Percentiles rank a stretch among this genome's conserved stretches.
These are phyloP conservation scores for Columba livia DNA, from an alignment of 2,113 vertebrate species.

Conservation along the genomic window DNA sequence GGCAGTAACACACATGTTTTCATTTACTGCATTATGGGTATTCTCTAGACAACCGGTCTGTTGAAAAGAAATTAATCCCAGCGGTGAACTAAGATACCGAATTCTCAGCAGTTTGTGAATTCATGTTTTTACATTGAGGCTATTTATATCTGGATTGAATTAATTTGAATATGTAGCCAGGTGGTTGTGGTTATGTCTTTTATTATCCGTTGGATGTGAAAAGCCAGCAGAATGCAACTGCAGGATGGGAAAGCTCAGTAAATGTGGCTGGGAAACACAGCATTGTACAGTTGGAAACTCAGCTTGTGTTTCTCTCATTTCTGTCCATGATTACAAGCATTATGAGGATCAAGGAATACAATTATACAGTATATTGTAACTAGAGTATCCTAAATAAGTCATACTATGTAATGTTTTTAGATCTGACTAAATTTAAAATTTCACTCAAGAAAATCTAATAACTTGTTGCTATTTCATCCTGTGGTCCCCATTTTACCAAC, in stretches of 20 bases:
- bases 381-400: background rate
- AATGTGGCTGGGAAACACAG: slow-evolving; percentile 20
- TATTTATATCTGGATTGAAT: slow-evolving; percentile 67
- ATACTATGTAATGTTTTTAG: background rate
- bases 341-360: background rate
- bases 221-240: slow-evolving; percentile 41
- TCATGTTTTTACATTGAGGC: slow-evolving; percentile 62
- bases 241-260: slow-evolving; percentile 32
- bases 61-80: slow-evolving; percentile 77
- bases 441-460: background rate
- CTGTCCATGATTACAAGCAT: background rate
- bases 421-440: background rate
- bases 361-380: background rate
- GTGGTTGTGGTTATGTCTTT: slow-evolving; percentile 50
- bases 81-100: slow-evolving; percentile 66
- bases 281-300: background rate
- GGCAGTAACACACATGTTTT: slow-evolving; percentile 56
- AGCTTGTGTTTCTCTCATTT: slow-evolving; percentile 2
- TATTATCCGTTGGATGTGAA: slow-evolving; percentile 23
- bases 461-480: background rate
- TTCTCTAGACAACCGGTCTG: slow-evolving; percentile 72
- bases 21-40: slow-evolving; percentile 67
- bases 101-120: slow-evolving; percentile 73
- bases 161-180: slow-evolving; percentile 63
- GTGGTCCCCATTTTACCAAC: background rate